Base-by-base conservation (phyloP, 2,888 invertebrate species). In the Geophilus truncorum region DNA sequence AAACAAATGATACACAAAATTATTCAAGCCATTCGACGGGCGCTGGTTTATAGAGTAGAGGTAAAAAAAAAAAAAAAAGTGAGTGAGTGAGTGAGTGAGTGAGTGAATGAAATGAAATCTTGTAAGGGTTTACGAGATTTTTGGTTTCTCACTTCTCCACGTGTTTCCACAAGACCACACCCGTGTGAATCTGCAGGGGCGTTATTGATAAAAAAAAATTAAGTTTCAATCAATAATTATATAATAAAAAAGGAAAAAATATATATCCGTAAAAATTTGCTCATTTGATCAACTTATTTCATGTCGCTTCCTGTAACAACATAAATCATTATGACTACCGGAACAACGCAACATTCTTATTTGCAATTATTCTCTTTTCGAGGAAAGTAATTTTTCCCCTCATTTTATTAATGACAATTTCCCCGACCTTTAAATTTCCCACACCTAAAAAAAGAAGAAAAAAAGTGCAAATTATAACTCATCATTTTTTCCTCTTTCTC, bases 281-380 rank as follows among this genome's bases (percentile, higher is more conserved):
- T 62, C 62, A 62, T 62, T 62, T 62, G 23, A 62, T 62, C 62
- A 62, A 62, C 62, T 28, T 62, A 62, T 62, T 62, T 23, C 62
- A 62, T 62, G 62, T 62, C 62, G 62, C 62, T 62, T 62, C 62
- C 62, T 62, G 62, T 12, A 62, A 62, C 62, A 7, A 62, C 62
- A 62, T 62, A 62, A 62, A 62, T 62, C 62, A 62, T 62, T 62
- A 62, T 62, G 62, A 62, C 62, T 62, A 62, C 62, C 62, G 62
- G 62, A 62, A 62, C 62, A 62, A 62, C 62, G 62, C 25, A 62
- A 62, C 23, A 62, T 62, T 62, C 62, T 62, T 62, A 62, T 62
- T 62, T 62, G 62, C 62, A 62, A 62, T 62, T 62, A 62, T 62
- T 62, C 62, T 62, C 45, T 62, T n/a, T 62, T 62, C 62, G 28